Base-by-base conservation (phyloP, 2,888 invertebrate genomes). In the Leucoma salicis region DNA sequence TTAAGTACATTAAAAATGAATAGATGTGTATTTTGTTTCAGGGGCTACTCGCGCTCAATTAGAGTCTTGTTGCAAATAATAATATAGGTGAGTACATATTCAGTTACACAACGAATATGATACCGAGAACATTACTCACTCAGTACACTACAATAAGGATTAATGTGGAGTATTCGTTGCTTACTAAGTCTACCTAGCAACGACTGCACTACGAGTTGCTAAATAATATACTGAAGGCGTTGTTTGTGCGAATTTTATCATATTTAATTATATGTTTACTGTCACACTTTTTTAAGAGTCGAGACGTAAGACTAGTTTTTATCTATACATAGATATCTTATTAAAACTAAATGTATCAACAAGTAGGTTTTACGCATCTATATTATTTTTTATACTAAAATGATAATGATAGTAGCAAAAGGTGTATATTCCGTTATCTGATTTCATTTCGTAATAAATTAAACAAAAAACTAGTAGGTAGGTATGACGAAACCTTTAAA, bases 31-130 rank as follows among this genome's bases (percentile, higher is more conserved):
- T 54, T 51, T 51, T 33, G 46, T 52, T 40, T 58, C 61, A 61
- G 62, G 58, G 64, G 61, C 49, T 53, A 64, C 42, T 46, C 32
- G 37, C 36, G 36, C 24, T 37, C 58, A 52, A 57, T 64, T 54
- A 61, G 62, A 57, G 49, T 61, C 62, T 24, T 44, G 44, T 61
- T 61, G 57, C 65, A 52, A 51, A 48, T 31, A 49, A 39, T 56
- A 57, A 63, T n/a, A n/a, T n/a, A n/a, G n/a, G n/a, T n/a, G n/a
- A n/a, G n/a, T 60, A 49, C 50, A 39, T 63, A 59, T 59, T 52
- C 45, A 52, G 39, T 49, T 53, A 57, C 64, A 50, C 34, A 46
- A 44, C 34, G 58, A 59, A 59, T 40, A 44, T 38, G 60, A 59
- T 35, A 60, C 63, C 29, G 39, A 31, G 32, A 46, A 50, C 46